Base-by-base conservation (phyloP, 2,797 vertebrate species). In the Scolopax rusticola region DNA sequence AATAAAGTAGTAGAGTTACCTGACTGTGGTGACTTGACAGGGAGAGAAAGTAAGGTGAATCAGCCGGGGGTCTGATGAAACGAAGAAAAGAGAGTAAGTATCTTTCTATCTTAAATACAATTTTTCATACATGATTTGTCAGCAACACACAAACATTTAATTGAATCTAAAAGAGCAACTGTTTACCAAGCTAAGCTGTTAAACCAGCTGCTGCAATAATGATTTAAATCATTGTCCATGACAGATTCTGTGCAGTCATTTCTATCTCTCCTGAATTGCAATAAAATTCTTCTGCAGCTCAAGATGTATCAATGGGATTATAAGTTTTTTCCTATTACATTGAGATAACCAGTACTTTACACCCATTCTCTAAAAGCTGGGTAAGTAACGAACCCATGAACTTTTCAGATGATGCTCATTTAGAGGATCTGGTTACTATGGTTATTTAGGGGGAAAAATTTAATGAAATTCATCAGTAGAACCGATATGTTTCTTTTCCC, bases 11-110 rank as follows among this genome's bases (percentile, higher is more conserved):
- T 24, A 1, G 8, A 87, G 12, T 59, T 98, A 98, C 98, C 98
- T 98, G 98, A 87, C 40, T 97, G 53, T 98, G 97, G 95, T 91
- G 96, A 94, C 95, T 97, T 96, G 97, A 92, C 1, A 97, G 80
- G 33, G 96, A 95, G 36, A 96, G 92, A 54, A 97, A 77, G 67
- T 96, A 97, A 41, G 97, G 97, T 40, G 98, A 94, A 84, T 98
- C 98, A 77, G 96, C 86, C 14, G 79, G 93, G 70, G 96, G 76
- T 79, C 98, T 98, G 94, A 90, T 25, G 91, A 96, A 94, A 43
- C 60, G 57, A 95, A 95, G 92, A 75, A 95, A 24, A 95, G 43
- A 93, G 25, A 89, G 19, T 90, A 87, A 95, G 17, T 0, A 54
- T 40, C 13, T 74, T 94, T 74, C 85, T 12, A 64, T 40, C 47